Percentiles rank a stretch among this genome's conserved stretches.
These are phyloP conservation scores for Ecdyonurus torrentis DNA, from an alignment of 2,888 invertebrate genomes.

Conservation along the genomic window DNA sequence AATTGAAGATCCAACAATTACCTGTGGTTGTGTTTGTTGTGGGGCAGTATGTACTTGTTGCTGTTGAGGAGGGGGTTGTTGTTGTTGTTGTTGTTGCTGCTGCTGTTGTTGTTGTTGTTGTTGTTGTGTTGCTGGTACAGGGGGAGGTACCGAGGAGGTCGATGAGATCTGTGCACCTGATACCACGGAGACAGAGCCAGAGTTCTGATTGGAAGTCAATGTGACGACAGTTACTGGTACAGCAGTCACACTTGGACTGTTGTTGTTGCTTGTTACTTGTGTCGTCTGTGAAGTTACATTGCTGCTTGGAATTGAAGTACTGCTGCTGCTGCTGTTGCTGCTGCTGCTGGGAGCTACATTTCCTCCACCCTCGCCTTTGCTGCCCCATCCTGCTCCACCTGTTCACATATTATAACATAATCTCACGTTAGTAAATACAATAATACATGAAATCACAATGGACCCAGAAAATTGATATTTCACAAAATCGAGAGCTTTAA, in stretches of 20 bases:
- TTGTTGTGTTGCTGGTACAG: conserved; percentile 19
- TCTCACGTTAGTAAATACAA: no score
- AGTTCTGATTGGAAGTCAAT: neutral
- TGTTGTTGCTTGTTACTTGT: conserved; percentile 2
- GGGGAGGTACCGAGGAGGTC: conserved; percentile 16
- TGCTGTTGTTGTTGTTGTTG: conserved; percentile 14
- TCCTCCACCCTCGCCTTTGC: conserved; percentile 24
- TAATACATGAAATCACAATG: no score
- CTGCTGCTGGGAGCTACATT: conserved; percentile 17
- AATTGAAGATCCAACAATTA: neutral
- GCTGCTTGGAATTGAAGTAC: no score
- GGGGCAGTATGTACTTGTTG: neutral
- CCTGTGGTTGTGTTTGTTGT: neutral
- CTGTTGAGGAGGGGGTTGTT: conserved; percentile 10
- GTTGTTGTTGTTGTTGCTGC: conserved; percentile 12
- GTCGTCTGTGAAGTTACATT: conserved; percentile 25
- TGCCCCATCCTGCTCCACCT: conserved; percentile 57
- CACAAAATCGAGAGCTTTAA: no score
- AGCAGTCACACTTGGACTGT: neutral
- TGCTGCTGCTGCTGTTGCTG: conserved; percentile 22
- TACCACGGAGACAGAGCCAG: conserved; percentile 16
- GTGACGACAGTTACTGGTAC: neutral
- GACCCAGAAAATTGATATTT: no score
- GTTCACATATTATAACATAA: no score
- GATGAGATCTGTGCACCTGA: conserved; percentile 16